These are phyloP conservation scores for Zalophus californianus DNA, from an alignment of 2,797 vertebrate genomes.

Conservation along the genomic window DNA sequence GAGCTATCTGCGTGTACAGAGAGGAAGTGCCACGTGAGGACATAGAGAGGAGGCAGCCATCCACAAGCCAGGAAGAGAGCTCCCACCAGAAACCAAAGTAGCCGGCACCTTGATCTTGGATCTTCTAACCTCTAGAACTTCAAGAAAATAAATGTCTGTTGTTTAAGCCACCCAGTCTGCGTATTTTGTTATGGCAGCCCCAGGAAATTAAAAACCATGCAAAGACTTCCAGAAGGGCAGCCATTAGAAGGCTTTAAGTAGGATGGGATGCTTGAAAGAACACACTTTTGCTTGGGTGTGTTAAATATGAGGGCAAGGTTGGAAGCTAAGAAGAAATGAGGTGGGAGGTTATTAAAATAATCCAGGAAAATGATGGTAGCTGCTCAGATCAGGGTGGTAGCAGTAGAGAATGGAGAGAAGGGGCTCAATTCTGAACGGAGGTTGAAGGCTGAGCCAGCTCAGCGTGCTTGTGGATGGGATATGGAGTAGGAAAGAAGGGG, in stretches of 20 bases:
- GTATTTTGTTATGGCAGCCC: background rate
- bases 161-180: too few species aligned
- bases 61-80: background rate
- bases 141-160: background rate
- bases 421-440: background rate
- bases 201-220: background rate
- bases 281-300: background rate
- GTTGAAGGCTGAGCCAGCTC: background rate
- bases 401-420: background rate
- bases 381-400: background rate
- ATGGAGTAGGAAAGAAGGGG: fast-evolving
- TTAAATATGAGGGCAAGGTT: background rate
- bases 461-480: background rate
- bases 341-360: background rate
- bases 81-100: background rate
- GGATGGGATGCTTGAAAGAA: background rate
- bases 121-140: background rate
- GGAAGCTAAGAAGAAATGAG: background rate
- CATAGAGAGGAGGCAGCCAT: background rate
- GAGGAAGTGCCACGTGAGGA: background rate
- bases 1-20: background rate
- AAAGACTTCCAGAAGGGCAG: background rate
- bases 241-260: background rate
- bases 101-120: background rate
- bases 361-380: background rate